Evolutionary conservation across 2,888 invertebrate genomes (phyloP).

Genomic region (Molanna angustata): DNA sequence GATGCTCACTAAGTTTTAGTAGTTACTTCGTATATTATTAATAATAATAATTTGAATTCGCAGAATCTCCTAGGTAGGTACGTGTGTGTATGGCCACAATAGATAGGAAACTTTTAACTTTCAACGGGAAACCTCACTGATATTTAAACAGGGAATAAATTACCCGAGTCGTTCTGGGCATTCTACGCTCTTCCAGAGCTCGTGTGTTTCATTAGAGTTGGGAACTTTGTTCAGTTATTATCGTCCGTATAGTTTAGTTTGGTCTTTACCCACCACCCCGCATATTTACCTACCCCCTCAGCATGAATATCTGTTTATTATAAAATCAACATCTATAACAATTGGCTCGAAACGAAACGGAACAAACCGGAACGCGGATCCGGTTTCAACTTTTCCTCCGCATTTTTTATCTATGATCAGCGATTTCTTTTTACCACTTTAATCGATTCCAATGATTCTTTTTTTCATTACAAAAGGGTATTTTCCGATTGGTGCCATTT

Average conservation of each 20-base stretch:
- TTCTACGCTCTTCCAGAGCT: slow-evolving; percentile 20
- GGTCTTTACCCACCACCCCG: no score
- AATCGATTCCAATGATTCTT: no score
- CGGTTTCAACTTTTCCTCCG: no score
- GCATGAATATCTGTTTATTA: neutral
- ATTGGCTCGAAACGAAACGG: no score
- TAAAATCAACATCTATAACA: neutral
- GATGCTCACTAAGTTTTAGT: no score
- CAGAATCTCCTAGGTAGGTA: slow-evolving; percentile 6
- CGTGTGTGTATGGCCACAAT: slow-evolving; percentile 8
- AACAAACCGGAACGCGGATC: no score
- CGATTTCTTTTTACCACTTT: no score
- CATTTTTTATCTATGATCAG: no score
- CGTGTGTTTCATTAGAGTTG: slow-evolving; percentile 26
- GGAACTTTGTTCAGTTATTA: slow-evolving; percentile 22
- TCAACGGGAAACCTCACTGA: slow-evolving; percentile 17
- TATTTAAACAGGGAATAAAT: slow-evolving; percentile 20
- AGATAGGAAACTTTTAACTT: slow-evolving; percentile 21
- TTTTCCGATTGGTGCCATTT: no score
- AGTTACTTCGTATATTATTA: no score
- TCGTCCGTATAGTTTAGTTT: slow-evolving; percentile 16
- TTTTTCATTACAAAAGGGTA: no score
- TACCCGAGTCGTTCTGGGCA: slow-evolving; percentile 12
- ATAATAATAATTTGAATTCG: slow-evolving; percentile 18
- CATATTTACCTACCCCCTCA: no score